These are phyloP conservation scores for Furcula furcula DNA, from an alignment of 2,888 invertebrate species.

Conservation along the genomic window DNA sequence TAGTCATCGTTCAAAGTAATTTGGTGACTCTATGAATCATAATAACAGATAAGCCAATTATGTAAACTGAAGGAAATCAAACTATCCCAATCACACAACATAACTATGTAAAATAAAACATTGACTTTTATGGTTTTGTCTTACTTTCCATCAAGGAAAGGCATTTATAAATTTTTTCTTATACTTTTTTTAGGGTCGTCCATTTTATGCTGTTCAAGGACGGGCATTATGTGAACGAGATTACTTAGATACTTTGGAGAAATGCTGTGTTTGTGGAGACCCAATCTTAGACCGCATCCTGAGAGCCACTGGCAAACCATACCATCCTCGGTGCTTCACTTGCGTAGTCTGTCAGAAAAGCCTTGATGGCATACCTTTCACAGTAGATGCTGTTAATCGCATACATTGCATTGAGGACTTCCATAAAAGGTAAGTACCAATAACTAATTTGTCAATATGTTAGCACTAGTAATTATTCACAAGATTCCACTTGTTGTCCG, in stretches of 20 bases:
- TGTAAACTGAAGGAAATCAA: too few species aligned
- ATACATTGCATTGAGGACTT: slow-evolving; percentile 99
- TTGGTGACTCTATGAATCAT: too few species aligned
- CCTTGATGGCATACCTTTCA: slow-evolving; percentile 98
- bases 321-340: slow-evolving; percentile 98
- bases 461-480: too few species aligned
- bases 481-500: too few species aligned
- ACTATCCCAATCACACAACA: too few species aligned
- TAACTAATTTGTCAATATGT: too few species aligned
- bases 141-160: slow-evolving; percentile 1
- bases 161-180: not conserved
- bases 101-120: too few species aligned
- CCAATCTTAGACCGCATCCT: slow-evolving; percentile 97
- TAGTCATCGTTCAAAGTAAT: too few species aligned
- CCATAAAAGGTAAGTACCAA: slow-evolving; percentile 98
- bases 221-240: slow-evolving; percentile 98
- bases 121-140: slow-evolving; percentile 2
- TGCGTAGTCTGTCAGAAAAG: slow-evolving; percentile 98
- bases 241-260: slow-evolving; percentile 97
- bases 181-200: slow-evolving; percentile 87
- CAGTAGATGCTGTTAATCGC: slow-evolving; percentile 98
- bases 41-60: too few species aligned
- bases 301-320: slow-evolving; percentile 97
- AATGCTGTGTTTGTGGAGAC: slow-evolving; percentile 97
- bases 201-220: slow-evolving; percentile 97